Conservation (phyloP, 2,797 vertebrate species). For the Sus cebifrons region DNA sequence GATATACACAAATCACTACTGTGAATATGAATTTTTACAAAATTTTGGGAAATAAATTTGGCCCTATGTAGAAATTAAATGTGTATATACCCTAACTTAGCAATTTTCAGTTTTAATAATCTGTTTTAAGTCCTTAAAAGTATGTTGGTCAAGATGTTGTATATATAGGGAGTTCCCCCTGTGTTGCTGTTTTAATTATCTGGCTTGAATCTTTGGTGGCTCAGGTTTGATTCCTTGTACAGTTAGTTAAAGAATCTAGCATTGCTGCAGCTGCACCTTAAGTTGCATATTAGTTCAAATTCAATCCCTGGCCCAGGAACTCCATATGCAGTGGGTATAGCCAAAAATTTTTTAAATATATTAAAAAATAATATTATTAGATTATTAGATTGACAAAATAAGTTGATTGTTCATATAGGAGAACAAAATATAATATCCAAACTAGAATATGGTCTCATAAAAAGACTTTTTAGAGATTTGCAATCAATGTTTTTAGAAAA, state of each 20-base stretch:
- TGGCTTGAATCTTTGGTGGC: too few relatives aligned
- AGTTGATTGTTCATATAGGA: conserved; percentile 4
- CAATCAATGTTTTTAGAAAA: background rate
- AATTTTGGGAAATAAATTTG: conserved; percentile 52
- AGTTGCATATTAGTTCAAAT: too few relatives aligned
- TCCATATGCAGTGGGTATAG: too few relatives aligned
- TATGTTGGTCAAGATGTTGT: background rate
- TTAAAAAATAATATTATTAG: too few relatives aligned
- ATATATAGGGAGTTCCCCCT: background rate
- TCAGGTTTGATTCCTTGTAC: too few relatives aligned
- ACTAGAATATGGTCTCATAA: background rate
- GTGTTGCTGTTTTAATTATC: too few relatives aligned
- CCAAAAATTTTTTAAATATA: too few relatives aligned
- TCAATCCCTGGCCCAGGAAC: too few relatives aligned
- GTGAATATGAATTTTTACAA: conserved; percentile 33
- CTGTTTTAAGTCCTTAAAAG: conserved; percentile 12
- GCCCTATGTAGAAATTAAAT: background rate
- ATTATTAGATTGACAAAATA: background rate
- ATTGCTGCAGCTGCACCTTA: too few relatives aligned
- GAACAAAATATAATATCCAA: background rate
- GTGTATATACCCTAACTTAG: background rate
- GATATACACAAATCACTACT: background rate
- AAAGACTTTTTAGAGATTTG: background rate
- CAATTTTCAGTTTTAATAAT: conserved; percentile 16
- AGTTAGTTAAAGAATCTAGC: too few relatives aligned